Conservation (phyloP, 2,888 invertebrate species). For the Drosophila tripunctata region DNA sequence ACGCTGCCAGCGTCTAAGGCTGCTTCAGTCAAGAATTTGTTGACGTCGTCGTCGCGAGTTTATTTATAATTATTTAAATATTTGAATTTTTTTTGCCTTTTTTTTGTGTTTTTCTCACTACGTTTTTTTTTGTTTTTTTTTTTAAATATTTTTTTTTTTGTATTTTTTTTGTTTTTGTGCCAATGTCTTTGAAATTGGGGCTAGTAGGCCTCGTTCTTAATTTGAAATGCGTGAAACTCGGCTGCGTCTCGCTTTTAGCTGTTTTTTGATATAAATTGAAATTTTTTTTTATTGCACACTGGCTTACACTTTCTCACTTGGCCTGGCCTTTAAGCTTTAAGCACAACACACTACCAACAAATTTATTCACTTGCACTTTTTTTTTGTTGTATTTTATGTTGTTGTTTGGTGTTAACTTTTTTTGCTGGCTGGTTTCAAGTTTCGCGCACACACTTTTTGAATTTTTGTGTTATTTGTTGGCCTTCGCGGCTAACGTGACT, state of each 20-base stretch:
- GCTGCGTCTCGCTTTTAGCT: slow-evolving; percentile 14
- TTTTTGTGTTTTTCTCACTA: slow-evolving; percentile 9
- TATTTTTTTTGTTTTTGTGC: slow-evolving; percentile 30
- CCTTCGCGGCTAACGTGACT: slow-evolving; percentile 1
- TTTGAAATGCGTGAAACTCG: slow-evolving; percentile 41
- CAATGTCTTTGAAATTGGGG: slow-evolving; percentile 70
- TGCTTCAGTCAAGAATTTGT: slow-evolving; percentile 50
- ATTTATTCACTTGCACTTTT: slow-evolving; percentile 72
- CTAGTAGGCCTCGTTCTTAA: slow-evolving; percentile 79
- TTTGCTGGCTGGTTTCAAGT: slow-evolving; percentile 28
- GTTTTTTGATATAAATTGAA: slow-evolving; percentile 6
- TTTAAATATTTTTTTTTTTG: slow-evolving; percentile 29
- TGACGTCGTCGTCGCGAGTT: slow-evolving; percentile 66
- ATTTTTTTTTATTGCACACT: slow-evolving; percentile 7
- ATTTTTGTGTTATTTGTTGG: slow-evolving; percentile 6
- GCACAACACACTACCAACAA: slow-evolving; percentile 13
- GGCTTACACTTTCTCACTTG: slow-evolving; percentile 40
- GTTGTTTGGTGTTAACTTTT: no score
- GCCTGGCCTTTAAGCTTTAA: slow-evolving; percentile 22
- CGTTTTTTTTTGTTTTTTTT: slow-evolving; percentile 27
- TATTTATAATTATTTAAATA: slow-evolving; percentile 79
- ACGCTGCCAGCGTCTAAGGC: slow-evolving; percentile 26
- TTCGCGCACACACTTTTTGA: slow-evolving; percentile 43
- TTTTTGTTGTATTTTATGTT: not conserved
- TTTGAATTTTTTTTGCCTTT: slow-evolving; percentile 24